Conservation (phyloP, 2,113 vertebrate genomes). For the Cheilinus undulatus region DNA sequence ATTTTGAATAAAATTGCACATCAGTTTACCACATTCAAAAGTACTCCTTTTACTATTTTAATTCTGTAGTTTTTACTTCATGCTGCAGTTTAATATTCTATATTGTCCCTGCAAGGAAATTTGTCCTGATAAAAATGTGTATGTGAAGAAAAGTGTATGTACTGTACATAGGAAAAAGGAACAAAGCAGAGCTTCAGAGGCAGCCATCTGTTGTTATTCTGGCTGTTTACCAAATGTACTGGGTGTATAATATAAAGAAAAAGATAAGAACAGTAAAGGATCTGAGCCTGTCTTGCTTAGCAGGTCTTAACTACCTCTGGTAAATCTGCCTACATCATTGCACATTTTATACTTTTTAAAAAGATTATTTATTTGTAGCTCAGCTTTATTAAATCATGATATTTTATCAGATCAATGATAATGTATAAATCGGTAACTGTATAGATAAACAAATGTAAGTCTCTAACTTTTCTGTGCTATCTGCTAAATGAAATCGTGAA, state of each 20-base stretch:
- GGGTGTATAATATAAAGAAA: background rate
- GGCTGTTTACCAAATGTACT: background rate
- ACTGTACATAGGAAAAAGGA: background rate
- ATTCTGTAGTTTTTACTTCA: background rate
- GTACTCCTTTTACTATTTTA: background rate
- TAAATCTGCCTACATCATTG: too few relatives aligned
- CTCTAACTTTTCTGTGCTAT: too few relatives aligned
- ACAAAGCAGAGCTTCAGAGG: background rate
- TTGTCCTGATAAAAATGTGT: background rate
- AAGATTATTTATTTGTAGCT: too few relatives aligned
- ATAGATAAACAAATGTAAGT: too few relatives aligned
- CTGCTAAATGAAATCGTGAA: too few relatives aligned
- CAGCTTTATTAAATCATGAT: too few relatives aligned
- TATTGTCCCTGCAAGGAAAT: background rate
- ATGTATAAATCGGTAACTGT: too few relatives aligned
- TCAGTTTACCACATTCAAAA: background rate
- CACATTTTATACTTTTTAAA: too few relatives aligned
- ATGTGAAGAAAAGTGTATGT: background rate
- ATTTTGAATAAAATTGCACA: background rate
- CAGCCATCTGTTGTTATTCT: conserved; percentile 18
- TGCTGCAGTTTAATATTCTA: background rate
- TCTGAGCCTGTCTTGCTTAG: background rate
- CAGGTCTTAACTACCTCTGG: too few relatives aligned
- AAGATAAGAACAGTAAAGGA: background rate
- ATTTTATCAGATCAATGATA: too few relatives aligned